Base-by-base conservation (phyloP, 2,797 vertebrate genomes). In the Leptodactylus fallax region DNA sequence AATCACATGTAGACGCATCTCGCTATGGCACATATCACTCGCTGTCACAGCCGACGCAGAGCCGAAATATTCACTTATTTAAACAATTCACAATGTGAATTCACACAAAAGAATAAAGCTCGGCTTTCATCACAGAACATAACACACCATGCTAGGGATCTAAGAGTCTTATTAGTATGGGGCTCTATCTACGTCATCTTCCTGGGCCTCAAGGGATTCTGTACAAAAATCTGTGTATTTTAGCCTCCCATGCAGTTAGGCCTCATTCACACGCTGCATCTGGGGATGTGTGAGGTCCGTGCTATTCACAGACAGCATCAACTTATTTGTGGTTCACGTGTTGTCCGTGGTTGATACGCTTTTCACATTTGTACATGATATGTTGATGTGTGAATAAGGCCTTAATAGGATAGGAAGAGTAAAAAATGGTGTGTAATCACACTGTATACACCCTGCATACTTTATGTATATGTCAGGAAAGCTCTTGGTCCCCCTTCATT, bases 41-140 rank as follows among this genome's bases (percentile, higher is more conserved):
- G 19, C 25, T 80, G 56, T 8, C 10, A 61, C 45, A 61, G 25
- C 79, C 25, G 58, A 56, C 9, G 16, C 27, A 47, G 3, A 21
- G 61, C 0, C 61, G 5, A 80, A 80, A 47, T 56, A 78, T 80
- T 47, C 27, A 47, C 56, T n/a, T 80, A 61, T 61, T 61, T n/a
- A 45, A 21, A 80, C 27, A 80, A 21, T 21, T 14, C 21, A 45
- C 21, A 60, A n/a, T n/a, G 45, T 58, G 14, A 19, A 19, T 4
- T 16, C 16, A 27, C 76, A 79, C 76, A 80, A 47, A 79, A 80
- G 19, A 61, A 36, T 61, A 60, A 60, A 45, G 79, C 27, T 80
- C 16, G 19, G 55, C 55, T 60, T 79, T 79, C 78, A 60, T 58
- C 78, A 80, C 1, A 14, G 23, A 61, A 27, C 56, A 60, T 0